Base-by-base conservation (phyloP, 2,888 invertebrate genomes). In the Callinectes sapidus region DNA sequence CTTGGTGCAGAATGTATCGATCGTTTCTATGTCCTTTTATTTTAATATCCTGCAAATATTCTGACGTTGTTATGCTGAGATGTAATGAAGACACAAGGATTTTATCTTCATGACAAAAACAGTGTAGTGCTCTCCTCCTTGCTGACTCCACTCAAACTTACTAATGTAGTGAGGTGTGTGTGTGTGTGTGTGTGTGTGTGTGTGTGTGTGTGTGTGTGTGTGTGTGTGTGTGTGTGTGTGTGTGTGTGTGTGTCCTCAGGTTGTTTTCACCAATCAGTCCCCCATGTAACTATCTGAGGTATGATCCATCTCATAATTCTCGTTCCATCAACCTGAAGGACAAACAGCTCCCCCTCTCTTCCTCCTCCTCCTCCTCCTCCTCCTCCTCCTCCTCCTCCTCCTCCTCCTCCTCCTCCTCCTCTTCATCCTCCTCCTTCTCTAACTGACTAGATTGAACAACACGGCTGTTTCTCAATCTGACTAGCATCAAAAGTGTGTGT, bases 171-270 rank as follows among this genome's bases (percentile, higher is more conserved):
- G 66, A 8, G 66, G 66, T 66, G 66, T 66, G 66, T 66, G 66
- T 66, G 66, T 66, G 61, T 61, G 61, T 61, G 61, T 61, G 61
- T 61, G 61, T 61, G 61, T 61, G 61, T 61, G 61, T 61, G 61
- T 61, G 61, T 61, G 61, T 61, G 61, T 61, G 48, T 54, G 54
- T 48, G 54, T n/a, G 61, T 28, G 88, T 54, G 88, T 61, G 55
- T 54, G 88, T 54, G 88, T 88, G 88, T 88, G 88, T 88, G 88
- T 88, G 88, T 88, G 88, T 88, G 61, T 35, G 54, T 35, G 61
- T 35, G 32, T 55, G 61, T 28, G 54, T 55, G 55, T 48, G 28
- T 28, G 28, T 87, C 28, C 87, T 28, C 6, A 23, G n/a, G 88
- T 88, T 54, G 88, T 54, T 28, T 54, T 88, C 18, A 54, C 23